Evolutionary conservation across 2,113 vertebrate species (phyloP), one percentile per base, ranked within the genome.

Genomic region (Diphyllodes magnificus): DNA sequence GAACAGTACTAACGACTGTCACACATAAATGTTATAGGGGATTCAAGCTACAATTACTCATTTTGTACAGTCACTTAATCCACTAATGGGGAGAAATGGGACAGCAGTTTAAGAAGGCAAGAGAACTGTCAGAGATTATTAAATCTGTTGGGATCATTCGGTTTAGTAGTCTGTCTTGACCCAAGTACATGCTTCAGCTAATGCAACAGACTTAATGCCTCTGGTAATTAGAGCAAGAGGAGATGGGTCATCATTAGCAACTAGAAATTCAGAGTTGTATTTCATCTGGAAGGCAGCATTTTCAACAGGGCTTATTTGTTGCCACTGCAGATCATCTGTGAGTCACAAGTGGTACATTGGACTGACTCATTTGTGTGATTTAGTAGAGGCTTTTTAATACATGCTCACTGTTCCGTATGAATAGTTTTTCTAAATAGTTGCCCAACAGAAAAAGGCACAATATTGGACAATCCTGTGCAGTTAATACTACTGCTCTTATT

Each of bases 91-190:
- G 61, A 93, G 92, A 93, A 95, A 92, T 75, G 78, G 86, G 86
- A 54, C 77, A 95, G 76, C 94, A 89, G 86, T 95, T 96, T 93
- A 96, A 92, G 83, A 86, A 92, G 72, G 95, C 88, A 95, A 96
- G 92, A 92, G 76, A 93, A 86, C 92, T 96, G 92, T 95, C 94
- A 97, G 68, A 80, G 24, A 65, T 60, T 89, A 82, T 97, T 96
- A 93, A 79, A 91, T 86, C 86, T 91, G 53, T 61, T 70, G 65
- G 65, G 57, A 95, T 95, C 77, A 89, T 82, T 96, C 89, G 70
- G 76, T 89, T 93, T 84, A 93, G 40, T 91, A 87, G 91, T 90
- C 56, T 91, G 60, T 88, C 76, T 83, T 91, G 94, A 95, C 94
- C 81, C 81, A 93, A 87, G 88, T 93, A 91, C 31, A 53, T 64